Evolutionary conservation across 2,797 vertebrate genomes (phyloP).

Genomic region (Enteromius radiatus): DNA sequence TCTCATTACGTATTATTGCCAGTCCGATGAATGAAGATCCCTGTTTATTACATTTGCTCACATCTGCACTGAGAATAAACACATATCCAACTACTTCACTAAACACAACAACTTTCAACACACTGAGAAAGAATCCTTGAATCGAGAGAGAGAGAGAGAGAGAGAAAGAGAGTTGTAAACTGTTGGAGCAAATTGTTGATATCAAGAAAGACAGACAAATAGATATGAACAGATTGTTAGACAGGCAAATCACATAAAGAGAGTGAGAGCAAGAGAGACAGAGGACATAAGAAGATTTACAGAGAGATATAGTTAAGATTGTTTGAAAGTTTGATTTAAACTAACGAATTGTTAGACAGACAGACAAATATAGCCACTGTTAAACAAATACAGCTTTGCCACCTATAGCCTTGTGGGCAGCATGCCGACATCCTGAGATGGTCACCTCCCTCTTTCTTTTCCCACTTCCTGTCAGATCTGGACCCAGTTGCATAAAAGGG

Average conservation of each 20-base stretch:
- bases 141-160: not conserved
- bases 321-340: not conserved
- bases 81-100: constrained; percentile 3
- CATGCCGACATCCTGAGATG: not conserved
- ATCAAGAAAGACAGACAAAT: not conserved
- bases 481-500: too few species aligned
- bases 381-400: not conserved
- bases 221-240: not conserved
- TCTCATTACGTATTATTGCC: constrained; percentile 22
- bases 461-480: not conserved
- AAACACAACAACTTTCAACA: not conserved
- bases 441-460: not conserved
- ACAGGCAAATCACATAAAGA: not conserved
- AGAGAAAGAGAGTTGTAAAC: not conserved
- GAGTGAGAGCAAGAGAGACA: not conserved
- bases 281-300: not conserved
- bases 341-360: not conserved
- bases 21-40: constrained; percentile 27
- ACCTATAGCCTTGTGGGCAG: not conserved
- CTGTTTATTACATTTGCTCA: constrained; percentile 25
- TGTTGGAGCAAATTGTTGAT: not conserved
- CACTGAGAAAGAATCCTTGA: constrained; percentile 15
- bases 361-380: not conserved
- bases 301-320: not conserved
- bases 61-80: constrained; percentile 18